Percentiles rank a stretch among this genome's conserved stretches.
Evolutionary conservation across 1,140 invertebrate species (phyloP).

Genomic region (Vanessa tameamea): DNA sequence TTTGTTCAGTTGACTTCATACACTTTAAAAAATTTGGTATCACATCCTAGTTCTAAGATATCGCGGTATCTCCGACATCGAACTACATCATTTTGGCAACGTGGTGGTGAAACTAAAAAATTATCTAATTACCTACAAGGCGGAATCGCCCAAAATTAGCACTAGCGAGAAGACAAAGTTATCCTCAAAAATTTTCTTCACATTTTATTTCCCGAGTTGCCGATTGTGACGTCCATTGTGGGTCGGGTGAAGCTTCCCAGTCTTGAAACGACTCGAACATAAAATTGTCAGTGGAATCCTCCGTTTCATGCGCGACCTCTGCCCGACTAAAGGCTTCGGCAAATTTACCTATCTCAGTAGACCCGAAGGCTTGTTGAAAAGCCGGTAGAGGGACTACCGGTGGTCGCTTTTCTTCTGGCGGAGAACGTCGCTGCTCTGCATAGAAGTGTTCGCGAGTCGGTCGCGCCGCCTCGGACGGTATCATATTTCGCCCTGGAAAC

Average conservation of each 20-base stretch:
- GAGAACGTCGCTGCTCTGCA: conserved; percentile 48
- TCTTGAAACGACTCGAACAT: conserved; percentile 67
- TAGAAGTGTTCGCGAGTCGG: conserved; percentile 45
- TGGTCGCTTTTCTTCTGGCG: conserved; percentile 59
- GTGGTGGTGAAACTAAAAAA: conserved; percentile 74
- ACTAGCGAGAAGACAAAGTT: conserved; percentile 48
- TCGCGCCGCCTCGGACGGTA: conserved; percentile 41
- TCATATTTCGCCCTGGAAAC: conserved; percentile 33
- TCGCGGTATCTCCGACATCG: conserved; percentile 54
- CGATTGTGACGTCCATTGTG: conserved; percentile 66
- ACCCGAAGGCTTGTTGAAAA: conserved; percentile 89
- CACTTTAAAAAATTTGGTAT: conserved; percentile 69
- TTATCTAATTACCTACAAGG: conserved; percentile 73
- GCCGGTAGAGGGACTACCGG: conserved; percentile 83
- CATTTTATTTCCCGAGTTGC: conserved; percentile 72
- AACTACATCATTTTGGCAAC: conserved; percentile 75
- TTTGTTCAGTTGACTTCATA: conserved; percentile 63
- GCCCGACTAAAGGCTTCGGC: conserved; percentile 81
- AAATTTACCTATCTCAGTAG: conserved; percentile 88
- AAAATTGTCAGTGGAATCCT: conserved; percentile 62
- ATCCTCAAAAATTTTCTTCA: conserved; percentile 69
- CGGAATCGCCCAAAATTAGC: conserved; percentile 60
- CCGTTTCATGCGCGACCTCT: conserved; percentile 60
- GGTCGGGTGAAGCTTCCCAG: conserved; percentile 65
- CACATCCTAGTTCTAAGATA: conserved; percentile 73